A percentile compares a stretch with the other conserved stretches of the same genome.
Conservation (phyloP, 2,797 vertebrate species). For the Gymnothorax javanicus region DNA sequence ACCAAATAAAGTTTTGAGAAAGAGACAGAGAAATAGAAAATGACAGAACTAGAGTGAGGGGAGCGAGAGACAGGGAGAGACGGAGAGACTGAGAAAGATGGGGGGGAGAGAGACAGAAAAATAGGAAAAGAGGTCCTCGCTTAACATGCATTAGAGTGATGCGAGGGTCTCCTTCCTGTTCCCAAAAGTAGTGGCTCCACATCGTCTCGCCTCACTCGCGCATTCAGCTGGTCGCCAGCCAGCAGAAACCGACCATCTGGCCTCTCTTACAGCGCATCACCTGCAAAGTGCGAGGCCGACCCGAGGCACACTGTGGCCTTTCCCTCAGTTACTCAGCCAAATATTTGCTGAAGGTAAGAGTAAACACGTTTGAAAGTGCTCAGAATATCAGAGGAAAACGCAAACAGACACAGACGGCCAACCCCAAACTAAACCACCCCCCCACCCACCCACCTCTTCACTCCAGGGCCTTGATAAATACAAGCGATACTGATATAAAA, state of each 20-base stretch:
- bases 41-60: no score
- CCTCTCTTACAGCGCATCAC: neutral
- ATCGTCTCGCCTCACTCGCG: neutral
- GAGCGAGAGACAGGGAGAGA: no score
- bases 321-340: neutral
- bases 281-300: neutral
- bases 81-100: neutral
- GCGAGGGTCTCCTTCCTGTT: neutral
- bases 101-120: neutral
- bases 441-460: neutral
- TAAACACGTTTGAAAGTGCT: slow-evolving; percentile 3
- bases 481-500: neutral
- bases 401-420: neutral
- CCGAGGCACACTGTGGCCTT: neutral
- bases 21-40: no score
- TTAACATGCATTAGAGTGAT: neutral
- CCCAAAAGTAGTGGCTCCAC: neutral
- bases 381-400: neutral
- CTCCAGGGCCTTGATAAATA: neutral
- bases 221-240: neutral
- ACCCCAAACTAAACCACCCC: neutral
- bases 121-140: neutral
- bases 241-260: neutral
- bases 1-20: no score
- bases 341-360: slow-evolving; percentile 9